Evolutionary conservation across 2,888 invertebrate species (phyloP).

Genomic region (Bombylius discolor): DNA sequence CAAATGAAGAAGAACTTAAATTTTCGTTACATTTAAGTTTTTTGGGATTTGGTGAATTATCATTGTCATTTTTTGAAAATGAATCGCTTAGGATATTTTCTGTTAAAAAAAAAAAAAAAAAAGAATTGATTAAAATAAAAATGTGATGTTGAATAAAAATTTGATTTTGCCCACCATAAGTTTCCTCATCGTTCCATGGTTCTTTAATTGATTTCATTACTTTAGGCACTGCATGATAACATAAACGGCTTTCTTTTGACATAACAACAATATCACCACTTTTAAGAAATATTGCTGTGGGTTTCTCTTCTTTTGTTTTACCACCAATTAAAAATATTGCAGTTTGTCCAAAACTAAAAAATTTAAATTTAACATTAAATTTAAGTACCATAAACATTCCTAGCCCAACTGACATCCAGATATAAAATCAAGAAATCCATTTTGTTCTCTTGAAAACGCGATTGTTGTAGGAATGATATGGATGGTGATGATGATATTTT

Average conservation of each 20-base stretch:
- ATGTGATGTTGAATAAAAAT: background rate
- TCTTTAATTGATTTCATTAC: conserved; percentile 45
- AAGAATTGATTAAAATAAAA: background rate
- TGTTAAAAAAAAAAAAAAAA: background rate
- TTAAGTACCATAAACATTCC: background rate
- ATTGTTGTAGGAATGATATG: no score
- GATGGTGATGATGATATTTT: no score
- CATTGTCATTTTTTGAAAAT: conserved; percentile 7
- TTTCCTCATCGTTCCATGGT: conserved; percentile 39
- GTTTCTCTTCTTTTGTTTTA: conserved; percentile 48
- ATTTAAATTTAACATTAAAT: background rate
- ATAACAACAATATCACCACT: conserved; percentile 90
- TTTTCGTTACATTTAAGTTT: background rate
- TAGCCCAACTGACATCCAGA: background rate
- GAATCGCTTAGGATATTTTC: no score
- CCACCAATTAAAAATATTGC: conserved; percentile 92
- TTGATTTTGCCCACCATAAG: background rate
- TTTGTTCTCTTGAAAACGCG: no score
- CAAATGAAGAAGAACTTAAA: background rate
- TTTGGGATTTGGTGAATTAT: background rate
- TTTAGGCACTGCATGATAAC: conserved; percentile 89
- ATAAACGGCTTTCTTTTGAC: conserved; percentile 69
- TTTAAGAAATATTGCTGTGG: conserved; percentile 58
- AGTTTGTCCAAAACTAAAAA: conserved; percentile 78
- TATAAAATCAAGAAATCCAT: background rate